These are phyloP conservation scores for Toxotes chatareus DNA, from an alignment of 2,113 vertebrate genomes.

Conservation along the genomic window DNA sequence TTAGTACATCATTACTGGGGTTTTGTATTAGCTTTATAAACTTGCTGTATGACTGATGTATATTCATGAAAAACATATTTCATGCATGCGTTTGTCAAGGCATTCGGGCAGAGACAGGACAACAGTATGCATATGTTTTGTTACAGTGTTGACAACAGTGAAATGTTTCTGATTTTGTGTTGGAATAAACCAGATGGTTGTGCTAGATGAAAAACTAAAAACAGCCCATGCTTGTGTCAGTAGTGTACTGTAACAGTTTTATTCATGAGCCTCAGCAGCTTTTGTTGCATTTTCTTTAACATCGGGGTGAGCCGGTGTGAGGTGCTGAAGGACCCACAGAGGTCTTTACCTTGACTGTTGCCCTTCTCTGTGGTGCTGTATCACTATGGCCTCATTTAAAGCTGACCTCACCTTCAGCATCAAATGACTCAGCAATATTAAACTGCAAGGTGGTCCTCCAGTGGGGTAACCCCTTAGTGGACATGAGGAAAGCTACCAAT, in stretches of 20 bases:
- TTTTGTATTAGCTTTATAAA: conserved; percentile 11
- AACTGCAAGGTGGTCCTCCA: conserved; percentile 49
- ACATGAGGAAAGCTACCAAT: conserved; percentile 48
- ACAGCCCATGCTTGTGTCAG: background rate
- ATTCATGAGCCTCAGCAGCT: conserved; percentile 7
- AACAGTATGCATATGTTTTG: background rate
- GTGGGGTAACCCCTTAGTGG: conserved; percentile 49
- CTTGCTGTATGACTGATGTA: background rate
- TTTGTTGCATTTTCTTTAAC: conserved; percentile 16
- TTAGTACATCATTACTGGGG: background rate
- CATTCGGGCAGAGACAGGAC: background rate
- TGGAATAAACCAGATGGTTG: background rate
- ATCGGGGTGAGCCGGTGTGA: background rate
- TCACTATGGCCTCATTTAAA: conserved; percentile 43
- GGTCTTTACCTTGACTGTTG: conserved; percentile 62
- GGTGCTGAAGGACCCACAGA: conserved; percentile 35
- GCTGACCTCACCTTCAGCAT: conserved; percentile 68
- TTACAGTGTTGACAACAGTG: background rate
- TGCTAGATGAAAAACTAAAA: background rate
- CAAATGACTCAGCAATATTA: conserved; percentile 67
- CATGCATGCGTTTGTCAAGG: background rate
- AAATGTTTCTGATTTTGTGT: background rate
- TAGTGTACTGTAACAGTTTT: background rate
- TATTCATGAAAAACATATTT: background rate
- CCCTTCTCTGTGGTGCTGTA: conserved; percentile 38